Conservation (phyloP, 2,888 invertebrate species). For the Hyppa rectilinea region DNA sequence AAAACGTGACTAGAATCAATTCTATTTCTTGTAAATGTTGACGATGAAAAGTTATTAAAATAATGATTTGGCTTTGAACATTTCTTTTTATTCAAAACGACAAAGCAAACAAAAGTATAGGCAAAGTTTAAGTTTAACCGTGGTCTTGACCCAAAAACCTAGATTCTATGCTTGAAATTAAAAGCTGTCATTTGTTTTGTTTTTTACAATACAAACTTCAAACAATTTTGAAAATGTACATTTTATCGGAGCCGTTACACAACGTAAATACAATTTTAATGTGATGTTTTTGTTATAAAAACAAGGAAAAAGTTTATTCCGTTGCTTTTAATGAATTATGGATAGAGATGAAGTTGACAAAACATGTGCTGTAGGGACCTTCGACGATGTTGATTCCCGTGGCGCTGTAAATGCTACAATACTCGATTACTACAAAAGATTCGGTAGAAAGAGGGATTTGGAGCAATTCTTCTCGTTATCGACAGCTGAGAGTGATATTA, state of each 20-base stretch:
- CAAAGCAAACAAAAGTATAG: no score
- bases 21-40: no score
- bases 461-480: conserved; percentile 92
- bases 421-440: conserved; percentile 93
- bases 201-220: conserved; percentile 60
- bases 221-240: conserved; percentile 67
- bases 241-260: conserved; percentile 56
- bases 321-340: conserved; percentile 73
- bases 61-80: no score
- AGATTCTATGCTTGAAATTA: conserved; percentile 17
- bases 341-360: conserved; percentile 75
- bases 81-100: no score
- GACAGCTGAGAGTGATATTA: conserved; percentile 84
- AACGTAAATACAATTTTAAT: conserved; percentile 47
- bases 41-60: no score
- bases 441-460: conserved; percentile 92
- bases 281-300: conserved; percentile 38
- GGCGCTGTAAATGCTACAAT: conserved; percentile 85
- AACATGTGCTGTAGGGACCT: conserved; percentile 52
- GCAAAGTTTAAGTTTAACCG: no score
- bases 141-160: conserved; percentile 41
- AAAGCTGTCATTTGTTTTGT: conserved; percentile 55
- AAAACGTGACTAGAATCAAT: no score
- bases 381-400: conserved; percentile 68
- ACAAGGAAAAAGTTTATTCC: conserved; percentile 30